These are phyloP conservation scores for Myiotriccus ornatus DNA, from an alignment of 2,797 vertebrate genomes.

Conservation along the genomic window DNA sequence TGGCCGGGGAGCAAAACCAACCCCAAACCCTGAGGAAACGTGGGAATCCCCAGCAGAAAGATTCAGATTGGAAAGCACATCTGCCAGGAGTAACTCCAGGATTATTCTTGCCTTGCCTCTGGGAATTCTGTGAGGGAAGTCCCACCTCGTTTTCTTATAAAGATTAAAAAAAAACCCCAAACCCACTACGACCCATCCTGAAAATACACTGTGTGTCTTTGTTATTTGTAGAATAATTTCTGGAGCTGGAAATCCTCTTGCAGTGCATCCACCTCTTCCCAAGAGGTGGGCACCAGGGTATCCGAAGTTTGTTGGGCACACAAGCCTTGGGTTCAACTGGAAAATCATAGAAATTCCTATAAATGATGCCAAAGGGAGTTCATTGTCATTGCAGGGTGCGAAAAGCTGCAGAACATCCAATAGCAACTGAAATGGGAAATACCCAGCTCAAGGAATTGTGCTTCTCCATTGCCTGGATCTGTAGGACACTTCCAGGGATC, in stretches of 20 bases:
- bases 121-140: neutral
- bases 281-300: neutral
- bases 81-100: neutral
- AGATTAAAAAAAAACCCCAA: fast-evolving
- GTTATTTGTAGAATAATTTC: neutral
- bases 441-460: no score
- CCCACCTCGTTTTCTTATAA: neutral
- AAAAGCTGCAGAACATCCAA: neutral
- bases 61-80: neutral
- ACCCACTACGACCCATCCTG: neutral
- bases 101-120: neutral
- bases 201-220: neutral
- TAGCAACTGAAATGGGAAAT: neutral
- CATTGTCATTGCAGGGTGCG: neutral
- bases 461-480: no score
- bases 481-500: neutral
- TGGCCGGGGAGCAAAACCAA: neutral
- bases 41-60: neutral
- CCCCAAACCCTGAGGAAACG: neutral
- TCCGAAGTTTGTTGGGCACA: neutral
- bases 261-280: neutral
- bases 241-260: neutral
- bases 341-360: neutral
- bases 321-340: neutral
- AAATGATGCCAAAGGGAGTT: constrained; percentile 13